Evolutionary conservation across 2,113 vertebrate genomes (phyloP).

Genomic region (Dryoscopus gambensis): DNA sequence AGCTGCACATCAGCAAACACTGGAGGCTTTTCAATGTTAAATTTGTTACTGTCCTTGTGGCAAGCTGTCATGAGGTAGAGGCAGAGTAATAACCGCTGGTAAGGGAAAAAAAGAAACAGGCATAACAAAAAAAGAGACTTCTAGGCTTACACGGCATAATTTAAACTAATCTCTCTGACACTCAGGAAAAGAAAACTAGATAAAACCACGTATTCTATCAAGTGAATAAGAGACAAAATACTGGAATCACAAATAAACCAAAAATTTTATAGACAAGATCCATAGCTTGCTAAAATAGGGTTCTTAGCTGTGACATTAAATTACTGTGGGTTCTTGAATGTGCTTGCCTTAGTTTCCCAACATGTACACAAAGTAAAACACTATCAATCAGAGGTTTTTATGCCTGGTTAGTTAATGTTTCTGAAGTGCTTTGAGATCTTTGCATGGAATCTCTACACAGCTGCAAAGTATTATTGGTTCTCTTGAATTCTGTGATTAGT

Average conservation of each 20-base stretch:
- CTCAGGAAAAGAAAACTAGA: not conserved
- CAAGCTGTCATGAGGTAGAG: not conserved
- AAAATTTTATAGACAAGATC: not conserved
- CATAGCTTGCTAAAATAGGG: not conserved
- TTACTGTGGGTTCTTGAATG: not conserved
- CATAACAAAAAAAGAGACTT: not conserved
- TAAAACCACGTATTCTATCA: not conserved
- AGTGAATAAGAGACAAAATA: not conserved
- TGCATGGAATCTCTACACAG: slow-evolving; percentile 3
- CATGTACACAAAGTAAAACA: not conserved
- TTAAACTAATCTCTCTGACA: not conserved
- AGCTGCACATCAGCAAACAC: not conserved
- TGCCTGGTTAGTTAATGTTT: slow-evolving; percentile 9
- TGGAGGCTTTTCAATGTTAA: not conserved
- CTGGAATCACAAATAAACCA: not conserved
- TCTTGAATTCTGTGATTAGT: slow-evolving; percentile 34
- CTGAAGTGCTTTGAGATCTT: slow-evolving; percentile 37
- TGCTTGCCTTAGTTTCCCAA: slow-evolving; percentile 16
- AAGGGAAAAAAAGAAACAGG: not conserved
- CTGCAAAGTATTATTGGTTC: slow-evolving; percentile 48
- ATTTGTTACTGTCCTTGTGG: not conserved
- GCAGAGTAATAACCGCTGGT: not conserved
- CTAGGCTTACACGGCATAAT: not conserved
- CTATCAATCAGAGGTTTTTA: not conserved
- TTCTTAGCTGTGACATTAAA: not conserved